Conservation (phyloP, 2,113 vertebrate species). For the Corythoichthys haematopterus region DNA sequence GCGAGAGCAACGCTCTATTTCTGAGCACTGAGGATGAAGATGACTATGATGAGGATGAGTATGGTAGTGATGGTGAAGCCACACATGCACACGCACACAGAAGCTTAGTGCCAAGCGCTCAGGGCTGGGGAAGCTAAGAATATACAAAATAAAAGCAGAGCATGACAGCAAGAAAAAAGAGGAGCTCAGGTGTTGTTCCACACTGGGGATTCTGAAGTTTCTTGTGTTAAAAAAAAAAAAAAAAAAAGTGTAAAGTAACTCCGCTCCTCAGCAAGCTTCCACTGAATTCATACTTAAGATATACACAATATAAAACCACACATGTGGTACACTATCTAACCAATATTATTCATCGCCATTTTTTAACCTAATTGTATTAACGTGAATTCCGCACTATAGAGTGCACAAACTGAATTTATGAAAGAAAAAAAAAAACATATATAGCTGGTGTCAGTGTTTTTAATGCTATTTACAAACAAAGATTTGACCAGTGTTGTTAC, state of each 20-base stretch:
- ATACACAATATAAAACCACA: slow-evolving; percentile 26
- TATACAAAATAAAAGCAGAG: slow-evolving; percentile 51
- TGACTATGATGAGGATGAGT: slow-evolving; percentile 19
- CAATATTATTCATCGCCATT: neutral
- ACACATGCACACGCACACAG: slow-evolving; percentile 4
- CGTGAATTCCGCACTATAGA: neutral
- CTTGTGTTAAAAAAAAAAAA: slow-evolving; percentile 6
- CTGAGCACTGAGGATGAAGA: slow-evolving; percentile 52
- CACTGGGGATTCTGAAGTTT: slow-evolving; percentile 52
- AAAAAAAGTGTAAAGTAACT: slow-evolving; percentile 51
- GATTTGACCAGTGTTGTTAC: no score
- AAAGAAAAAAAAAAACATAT: no score
- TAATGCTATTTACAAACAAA: no score
- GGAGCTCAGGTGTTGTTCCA: slow-evolving; percentile 44
- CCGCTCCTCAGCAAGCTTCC: slow-evolving; percentile 48
- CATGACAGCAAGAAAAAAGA: slow-evolving; percentile 50
- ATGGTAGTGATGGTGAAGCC: slow-evolving; percentile 2
- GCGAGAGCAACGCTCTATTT: slow-evolving; percentile 53
- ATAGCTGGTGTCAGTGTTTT: no score
- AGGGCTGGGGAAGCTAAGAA: slow-evolving; percentile 56
- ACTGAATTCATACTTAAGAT: slow-evolving; percentile 46
- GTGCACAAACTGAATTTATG: neutral
- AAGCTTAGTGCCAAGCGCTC: slow-evolving; percentile 52
- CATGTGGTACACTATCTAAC: slow-evolving; percentile 17
- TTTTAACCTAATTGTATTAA: neutral